Conservation (phyloP, 1,140 invertebrate species). For the Microplitis demolitor region DNA sequence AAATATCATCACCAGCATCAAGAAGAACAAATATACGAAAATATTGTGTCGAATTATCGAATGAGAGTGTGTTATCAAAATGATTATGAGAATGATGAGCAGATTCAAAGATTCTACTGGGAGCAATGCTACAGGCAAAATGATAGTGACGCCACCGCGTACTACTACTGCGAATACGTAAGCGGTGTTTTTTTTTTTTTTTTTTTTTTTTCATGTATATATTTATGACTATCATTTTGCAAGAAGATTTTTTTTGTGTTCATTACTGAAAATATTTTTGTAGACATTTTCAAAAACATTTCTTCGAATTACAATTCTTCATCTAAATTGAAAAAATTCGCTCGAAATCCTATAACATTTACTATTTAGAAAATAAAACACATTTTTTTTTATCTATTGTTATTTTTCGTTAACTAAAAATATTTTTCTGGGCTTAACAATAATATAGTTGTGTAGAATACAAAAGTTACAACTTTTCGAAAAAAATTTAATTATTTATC, state of each 20-base stretch:
- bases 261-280: background rate
- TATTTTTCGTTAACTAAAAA: too few relatives aligned
- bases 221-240: background rate
- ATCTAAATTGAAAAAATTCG: too few relatives aligned
- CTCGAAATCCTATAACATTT: too few relatives aligned
- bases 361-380: too few relatives aligned
- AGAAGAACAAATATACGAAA: constrained; percentile 57
- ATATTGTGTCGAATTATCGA: constrained; percentile 56
- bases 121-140: constrained; percentile 57
- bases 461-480: too few relatives aligned
- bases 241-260: background rate
- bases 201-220: background rate
- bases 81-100: constrained; percentile 60
- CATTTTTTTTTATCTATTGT: too few relatives aligned
- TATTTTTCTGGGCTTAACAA: too few relatives aligned
- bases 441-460: too few relatives aligned
- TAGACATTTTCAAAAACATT: too few relatives aligned
- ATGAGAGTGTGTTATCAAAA: constrained; percentile 62
- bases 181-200: constrained; percentile 31
- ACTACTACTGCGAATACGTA: constrained; percentile 62
- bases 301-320: too few relatives aligned
- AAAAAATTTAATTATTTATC: too few relatives aligned
- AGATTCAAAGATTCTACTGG: constrained; percentile 60
- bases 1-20: constrained; percentile 39
- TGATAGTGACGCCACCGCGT: constrained; percentile 54